phyloP scores from a whole-genome alignment of 2,888 invertebrate species.

The Dasysyrphus albostriatus region DNA sequence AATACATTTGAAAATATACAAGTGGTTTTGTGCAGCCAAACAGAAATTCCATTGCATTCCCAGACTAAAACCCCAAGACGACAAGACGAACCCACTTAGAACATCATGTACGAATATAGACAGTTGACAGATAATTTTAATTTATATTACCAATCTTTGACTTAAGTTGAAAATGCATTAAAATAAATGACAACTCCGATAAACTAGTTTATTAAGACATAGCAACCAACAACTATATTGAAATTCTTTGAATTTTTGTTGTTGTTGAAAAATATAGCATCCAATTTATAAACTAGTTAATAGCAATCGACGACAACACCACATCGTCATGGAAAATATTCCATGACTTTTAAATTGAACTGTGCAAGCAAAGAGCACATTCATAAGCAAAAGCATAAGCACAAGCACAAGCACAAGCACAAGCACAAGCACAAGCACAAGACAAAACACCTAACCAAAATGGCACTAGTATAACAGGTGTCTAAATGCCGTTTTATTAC shows the following conservation, averaged over 20 bases:
- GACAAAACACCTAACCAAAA: slow-evolving; percentile 7
- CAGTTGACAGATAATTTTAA: not conserved
- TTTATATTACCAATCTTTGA: slow-evolving; percentile 16
- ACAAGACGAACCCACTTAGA: slow-evolving; percentile 9
- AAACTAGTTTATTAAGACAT: slow-evolving; percentile 1
- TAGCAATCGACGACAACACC: not conserved
- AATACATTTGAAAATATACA: not conserved
- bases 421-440: not conserved
- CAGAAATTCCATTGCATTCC: slow-evolving; percentile 27
- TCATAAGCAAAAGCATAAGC: not conserved
- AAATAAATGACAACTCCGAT: not conserved
- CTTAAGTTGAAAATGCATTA: slow-evolving; percentile 3
- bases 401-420: not conserved
- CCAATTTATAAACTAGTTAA: slow-evolving; percentile 15
- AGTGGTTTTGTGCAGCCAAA: slow-evolving; percentile 18
- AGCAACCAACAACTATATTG: slow-evolving; percentile 11
- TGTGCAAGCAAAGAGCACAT: slow-evolving; percentile 11
- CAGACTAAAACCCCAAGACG: not conserved
- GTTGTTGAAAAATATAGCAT: slow-evolving; percentile 3
- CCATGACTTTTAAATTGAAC: slow-evolving; percentile 20
- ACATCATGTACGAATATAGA: not conserved
- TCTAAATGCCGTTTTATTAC: slow-evolving; percentile 38
- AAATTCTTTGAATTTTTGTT: not conserved
- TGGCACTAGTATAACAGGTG: slow-evolving; percentile 50
- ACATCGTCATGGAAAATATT: slow-evolving; percentile 8